Conservation (phyloP, 2,797 vertebrate species). For the Sternotherus odoratus region DNA sequence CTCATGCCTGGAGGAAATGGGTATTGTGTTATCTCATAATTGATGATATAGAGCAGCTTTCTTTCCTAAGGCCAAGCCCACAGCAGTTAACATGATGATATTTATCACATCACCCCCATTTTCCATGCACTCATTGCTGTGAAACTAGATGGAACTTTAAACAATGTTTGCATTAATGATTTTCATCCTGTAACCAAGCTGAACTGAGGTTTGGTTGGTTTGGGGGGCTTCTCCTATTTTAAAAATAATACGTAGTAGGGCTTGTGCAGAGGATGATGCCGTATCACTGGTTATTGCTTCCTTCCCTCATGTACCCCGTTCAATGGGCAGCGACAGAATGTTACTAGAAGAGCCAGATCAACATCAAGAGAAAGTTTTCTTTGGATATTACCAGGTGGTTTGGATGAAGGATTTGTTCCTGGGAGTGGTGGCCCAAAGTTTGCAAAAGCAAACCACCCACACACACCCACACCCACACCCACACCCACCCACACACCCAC, state of each 20-base stretch:
- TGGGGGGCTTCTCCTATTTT: neutral
- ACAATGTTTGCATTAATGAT: neutral
- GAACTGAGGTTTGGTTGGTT: neutral
- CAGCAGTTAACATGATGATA: neutral
- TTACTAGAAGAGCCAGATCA: neutral
- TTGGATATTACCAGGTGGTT: neutral
- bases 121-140: neutral
- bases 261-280: no score
- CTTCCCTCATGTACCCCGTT: neutral
- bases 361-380: neutral
- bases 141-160: neutral
- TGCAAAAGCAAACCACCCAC: neutral
- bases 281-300: accelerated
- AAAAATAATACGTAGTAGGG: neutral
- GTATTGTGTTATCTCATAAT: constrained; percentile 8
- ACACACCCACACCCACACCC: no score
- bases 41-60: constrained; percentile 30
- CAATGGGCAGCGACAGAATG: neutral
- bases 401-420: neutral
- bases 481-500: no score
- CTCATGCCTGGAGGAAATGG: neutral
- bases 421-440: neutral
- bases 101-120: neutral
- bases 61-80: constrained; percentile 51
- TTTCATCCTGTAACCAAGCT: neutral